These are phyloP conservation scores for Noctua janthina DNA, from an alignment of 2,888 invertebrate species.

Conservation along the genomic window DNA sequence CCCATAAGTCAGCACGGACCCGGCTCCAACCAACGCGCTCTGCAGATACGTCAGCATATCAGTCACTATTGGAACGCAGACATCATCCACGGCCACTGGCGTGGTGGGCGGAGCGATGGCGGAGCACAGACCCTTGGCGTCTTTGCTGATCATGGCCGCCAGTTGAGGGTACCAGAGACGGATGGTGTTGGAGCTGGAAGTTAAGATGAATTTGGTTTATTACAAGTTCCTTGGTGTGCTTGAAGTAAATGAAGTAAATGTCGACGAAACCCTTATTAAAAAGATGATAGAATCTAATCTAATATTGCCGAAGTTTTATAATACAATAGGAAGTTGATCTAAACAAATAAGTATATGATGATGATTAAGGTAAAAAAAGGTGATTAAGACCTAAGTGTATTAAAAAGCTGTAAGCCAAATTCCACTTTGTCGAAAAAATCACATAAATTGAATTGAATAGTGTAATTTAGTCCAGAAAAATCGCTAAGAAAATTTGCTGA, in stretches of 20 bases:
- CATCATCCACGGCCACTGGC: constrained; percentile 58
- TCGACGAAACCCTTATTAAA: background rate
- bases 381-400: too few relatives aligned
- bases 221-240: background rate
- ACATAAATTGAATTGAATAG: background rate
- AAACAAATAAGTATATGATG: background rate
- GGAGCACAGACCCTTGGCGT: constrained; percentile 79
- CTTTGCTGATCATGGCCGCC: constrained; percentile 92
- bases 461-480: background rate
- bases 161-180: constrained; percentile 97
- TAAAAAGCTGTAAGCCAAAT: background rate
- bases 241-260: background rate
- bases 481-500: background rate
- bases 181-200: constrained; percentile 93
- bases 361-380: background rate
- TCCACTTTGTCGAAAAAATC: background rate
- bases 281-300: background rate
- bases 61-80: constrained; percentile 84
- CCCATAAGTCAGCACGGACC: constrained; percentile 91
- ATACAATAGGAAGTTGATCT: background rate
- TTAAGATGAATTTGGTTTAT: background rate
- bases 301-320: background rate
- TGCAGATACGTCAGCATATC: constrained; percentile 92
- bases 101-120: constrained; percentile 79
- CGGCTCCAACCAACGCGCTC: constrained; percentile 92